Evolutionary conservation across 1,140 invertebrate genomes (phyloP), one percentile per base, ranked within the genome.

Genomic region (Whitmania pigra): DNA sequence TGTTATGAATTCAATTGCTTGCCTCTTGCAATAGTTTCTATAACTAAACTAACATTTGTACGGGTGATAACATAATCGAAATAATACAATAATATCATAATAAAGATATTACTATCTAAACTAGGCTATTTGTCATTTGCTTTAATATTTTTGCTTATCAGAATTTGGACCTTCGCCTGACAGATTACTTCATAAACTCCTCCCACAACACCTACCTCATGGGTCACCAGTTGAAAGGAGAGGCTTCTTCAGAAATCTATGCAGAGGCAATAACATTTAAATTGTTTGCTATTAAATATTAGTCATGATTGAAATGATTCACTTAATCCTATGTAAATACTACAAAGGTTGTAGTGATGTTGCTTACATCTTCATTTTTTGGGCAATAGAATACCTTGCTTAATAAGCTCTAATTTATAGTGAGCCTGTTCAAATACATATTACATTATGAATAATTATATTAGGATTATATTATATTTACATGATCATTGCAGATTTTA

Each of bases 141-240:
- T 7, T 31, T 0, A 31, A 22, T 40, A 31, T 13, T 29, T 13
- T n/a, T 54, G 1, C n/a, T 13, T 63, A n/a, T 6, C 75, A 85
- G 79, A 88, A 92, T 73, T 92, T 97, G 90, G 87, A 89, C 72
- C 88, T 92, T 75, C 90, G 93, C 0, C 82, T 97, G 69, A 92
- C 92, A 49, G 90, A 94, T 79, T 97, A 97, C 82, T 97, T 92
- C 83, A 92, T 97, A 67, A 91, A 92, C 0, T 94, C 93, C 53
- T 95, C 92, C 43, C 94, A 97, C 81, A 97, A 97, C 79, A 97
- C 94, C 2, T 97, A 97, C 82, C 84, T 97, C 20, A 95, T 93
- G 0, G 93, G 92, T 0, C 92, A 96, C 83, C 93, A 97, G 81
- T 84, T 97, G 25, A 95, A 93, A 82, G 92, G 85, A 15, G 84